Conservation (phyloP, 2,113 vertebrate genomes). For the Tychaedon coryphoeus region DNA sequence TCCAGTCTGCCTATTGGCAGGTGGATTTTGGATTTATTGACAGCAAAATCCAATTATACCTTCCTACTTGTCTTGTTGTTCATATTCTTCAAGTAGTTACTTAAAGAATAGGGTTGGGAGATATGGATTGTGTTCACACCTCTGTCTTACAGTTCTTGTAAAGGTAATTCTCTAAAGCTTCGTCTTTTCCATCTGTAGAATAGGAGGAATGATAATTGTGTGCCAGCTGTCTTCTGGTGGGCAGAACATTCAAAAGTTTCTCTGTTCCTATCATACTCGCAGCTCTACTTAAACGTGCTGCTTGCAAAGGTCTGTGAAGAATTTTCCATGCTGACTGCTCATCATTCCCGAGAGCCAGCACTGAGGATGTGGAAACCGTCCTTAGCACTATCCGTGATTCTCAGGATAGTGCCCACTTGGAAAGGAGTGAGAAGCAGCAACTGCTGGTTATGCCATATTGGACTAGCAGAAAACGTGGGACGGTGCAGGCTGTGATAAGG, state of each 20-base stretch:
- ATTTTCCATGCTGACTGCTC: neutral
- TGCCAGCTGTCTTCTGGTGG: slow-evolving; percentile 48
- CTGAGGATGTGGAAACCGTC: neutral
- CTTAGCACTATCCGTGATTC: neutral
- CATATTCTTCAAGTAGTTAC: neutral
- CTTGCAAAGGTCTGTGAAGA: slow-evolving; percentile 22
- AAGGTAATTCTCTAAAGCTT: slow-evolving; percentile 31
- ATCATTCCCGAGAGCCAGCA: neutral
- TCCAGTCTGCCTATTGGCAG: neutral
- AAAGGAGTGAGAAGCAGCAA: neutral
- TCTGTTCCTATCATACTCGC: neutral
- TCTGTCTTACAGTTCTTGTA: slow-evolving; percentile 10
- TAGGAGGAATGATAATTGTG: slow-evolving; percentile 23
- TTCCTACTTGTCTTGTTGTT: neutral
- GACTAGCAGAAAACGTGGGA: neutral
- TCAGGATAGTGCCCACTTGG: neutral
- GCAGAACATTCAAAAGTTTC: slow-evolving; percentile 39
- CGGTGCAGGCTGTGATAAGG: neutral
- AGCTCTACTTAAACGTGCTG: neutral
- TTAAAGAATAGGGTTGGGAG: neutral
- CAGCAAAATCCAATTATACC: neutral
- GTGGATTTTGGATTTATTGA: neutral
- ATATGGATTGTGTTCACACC: slow-evolving; percentile 14
- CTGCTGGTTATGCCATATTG: neutral
- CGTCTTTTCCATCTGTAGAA: slow-evolving; percentile 19